Base-by-base conservation (phyloP, 2,888 invertebrate species). In the Marronus borbonicus region DNA sequence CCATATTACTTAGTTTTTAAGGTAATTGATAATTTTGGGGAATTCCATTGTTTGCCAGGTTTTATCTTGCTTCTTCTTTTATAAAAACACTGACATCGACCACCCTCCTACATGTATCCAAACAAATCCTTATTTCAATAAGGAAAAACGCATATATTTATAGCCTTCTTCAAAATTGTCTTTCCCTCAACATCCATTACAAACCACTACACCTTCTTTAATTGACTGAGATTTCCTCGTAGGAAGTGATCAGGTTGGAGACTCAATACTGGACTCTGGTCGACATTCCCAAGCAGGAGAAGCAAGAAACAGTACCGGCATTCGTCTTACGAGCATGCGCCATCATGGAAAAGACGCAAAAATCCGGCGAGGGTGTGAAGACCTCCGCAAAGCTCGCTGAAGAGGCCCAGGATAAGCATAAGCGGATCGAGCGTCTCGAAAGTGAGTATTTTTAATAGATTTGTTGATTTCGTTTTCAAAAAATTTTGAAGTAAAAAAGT, bases 191-290 rank as follows among this genome's bases (percentile, higher is more conserved):
- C 55, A n/a, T 20, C 8, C n/a, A 20, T 55, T n/a, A 55, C 12
- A 24, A 14, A 20, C 2, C n/a, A 7, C 17, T 39, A 17, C n/a
- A 17, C 64, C 28, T 31, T 31, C 7, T n/a, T n/a, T 65, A 39
- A 31, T 39, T 39, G 36, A 14, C 1, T 39, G 65, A 36, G 12
- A 39, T 65, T 36, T 31, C 17, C 52, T 77, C 69, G 76, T 89
- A 96, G 96, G 96, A 97, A 84, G 97, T 97, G 62, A 96, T 96
- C 82, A 94, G 96, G 82, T 90, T 97, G 85, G 97, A 97, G 90
- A 96, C 96, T 7, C 96, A 97, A 87, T 97, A 97, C 89, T 97
- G 97, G 97, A 95, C 96, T 7, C 89, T 98, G 84, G 95, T 98
- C 79, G 97, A 97, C 88, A 96, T 98, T 79, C 97, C 97, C 52